Evolutionary conservation across 2,888 invertebrate genomes (phyloP), one percentile per base, ranked within the genome.

Genomic region (Pheosia gnoma): DNA sequence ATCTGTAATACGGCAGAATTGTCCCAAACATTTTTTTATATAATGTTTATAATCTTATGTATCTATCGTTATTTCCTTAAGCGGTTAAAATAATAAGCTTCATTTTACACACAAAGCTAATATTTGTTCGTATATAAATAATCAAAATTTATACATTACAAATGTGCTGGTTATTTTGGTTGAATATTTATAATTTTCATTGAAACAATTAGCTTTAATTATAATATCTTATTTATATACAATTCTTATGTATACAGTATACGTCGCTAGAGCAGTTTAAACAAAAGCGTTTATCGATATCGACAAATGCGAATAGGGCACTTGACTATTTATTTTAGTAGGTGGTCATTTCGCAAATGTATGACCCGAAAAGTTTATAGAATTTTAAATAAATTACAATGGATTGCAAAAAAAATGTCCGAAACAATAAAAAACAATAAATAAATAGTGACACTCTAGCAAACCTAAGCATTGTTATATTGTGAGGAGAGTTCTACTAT

Each of bases 151-250:
- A 77, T 67, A 71, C 65, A 66, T 65, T 79, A 66, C 68, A 6
- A 53, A 75, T 75, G 76, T 74, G 79, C 77, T 74, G 71, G 71
- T 77, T 70, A 78, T 77, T 79, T 78, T 77, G 78, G 76, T 79
- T 72, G 72, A 74, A 74, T 70, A 68, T 58, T 63, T 72, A 65
- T 65, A 72, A 74, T 71, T 63, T 76, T 60, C 64, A 68, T 59
- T 63, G 65, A 70, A 74, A 77, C 58, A 71, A 71, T 72, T 74
- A 74, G 72, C 72, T 74, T 71, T 78, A 73, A 71, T 68, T 60
- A 59, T 64, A 59, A 61, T 68, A 66, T 61, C 57, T 74, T 70
- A 67, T 74, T 60, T 61, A 65, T 38, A 66, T 77, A 77, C 72
- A 79, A 74, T 70, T 65, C 66, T 67, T 71, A 69, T 71, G 67